These are phyloP conservation scores for Hippocampus kuda DNA, from an alignment of 2,797 vertebrate species.

Conservation along the genomic window DNA sequence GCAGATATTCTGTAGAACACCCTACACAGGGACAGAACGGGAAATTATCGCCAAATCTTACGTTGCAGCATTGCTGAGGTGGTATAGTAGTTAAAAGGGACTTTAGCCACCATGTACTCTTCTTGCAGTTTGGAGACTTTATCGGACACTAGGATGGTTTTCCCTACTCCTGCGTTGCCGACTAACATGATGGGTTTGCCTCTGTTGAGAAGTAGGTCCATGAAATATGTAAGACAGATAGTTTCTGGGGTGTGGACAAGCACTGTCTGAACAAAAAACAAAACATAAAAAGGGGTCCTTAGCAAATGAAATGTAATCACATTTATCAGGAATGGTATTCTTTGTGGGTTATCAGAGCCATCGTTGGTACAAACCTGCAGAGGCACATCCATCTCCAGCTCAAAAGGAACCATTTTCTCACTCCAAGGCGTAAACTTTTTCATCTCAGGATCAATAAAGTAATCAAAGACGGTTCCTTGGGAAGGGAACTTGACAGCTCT, in stretches of 20 bases:
- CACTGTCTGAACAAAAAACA: constrained; percentile 51
- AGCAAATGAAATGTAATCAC: background rate
- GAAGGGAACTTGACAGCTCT: constrained; percentile 74
- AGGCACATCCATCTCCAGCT: constrained; percentile 65
- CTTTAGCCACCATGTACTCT: constrained; percentile 60
- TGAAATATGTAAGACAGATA: constrained; percentile 62
- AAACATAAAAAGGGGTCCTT: constrained; percentile 1
- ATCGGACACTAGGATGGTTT: constrained; percentile 65
- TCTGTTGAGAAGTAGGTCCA: constrained; percentile 66
- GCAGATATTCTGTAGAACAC: background rate
- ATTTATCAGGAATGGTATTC: background rate
- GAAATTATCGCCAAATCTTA: constrained; percentile 22
- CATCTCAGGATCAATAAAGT: constrained; percentile 69
- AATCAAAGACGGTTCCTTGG: constrained; percentile 79
- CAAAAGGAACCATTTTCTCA: constrained; percentile 65
- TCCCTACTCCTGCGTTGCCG: constrained; percentile 67
- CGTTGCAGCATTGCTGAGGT: constrained; percentile 64
- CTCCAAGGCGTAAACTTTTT: constrained; percentile 73
- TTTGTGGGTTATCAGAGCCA: background rate
- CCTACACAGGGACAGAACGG: background rate
- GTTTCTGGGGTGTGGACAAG: constrained; percentile 63
- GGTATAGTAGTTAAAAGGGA: constrained; percentile 66
- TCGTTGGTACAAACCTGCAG: constrained; percentile 53
- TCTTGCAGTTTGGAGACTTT: constrained; percentile 60
- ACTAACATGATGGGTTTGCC: constrained; percentile 63